Conservation (phyloP, 2,888 invertebrate genomes). For the Galerucella nymphaeae region DNA sequence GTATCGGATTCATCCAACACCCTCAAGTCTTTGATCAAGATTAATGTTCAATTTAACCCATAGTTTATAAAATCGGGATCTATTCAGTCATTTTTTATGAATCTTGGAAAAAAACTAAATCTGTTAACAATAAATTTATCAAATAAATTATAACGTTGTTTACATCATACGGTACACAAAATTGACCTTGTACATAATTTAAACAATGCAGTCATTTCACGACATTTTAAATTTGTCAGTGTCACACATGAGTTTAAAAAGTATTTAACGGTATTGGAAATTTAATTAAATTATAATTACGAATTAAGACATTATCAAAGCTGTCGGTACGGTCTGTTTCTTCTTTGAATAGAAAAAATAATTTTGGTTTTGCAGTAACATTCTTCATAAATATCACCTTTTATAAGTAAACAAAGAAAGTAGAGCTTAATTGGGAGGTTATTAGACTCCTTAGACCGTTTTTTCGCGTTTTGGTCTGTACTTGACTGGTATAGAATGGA, state of each 20-base stretch:
- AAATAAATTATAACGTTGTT: conserved; percentile 9
- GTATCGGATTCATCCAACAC: background rate
- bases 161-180: conserved; percentile 6
- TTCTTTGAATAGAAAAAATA: background rate
- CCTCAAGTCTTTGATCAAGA: conserved; percentile 4
- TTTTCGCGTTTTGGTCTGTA: too few relatives aligned
- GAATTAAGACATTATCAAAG: background rate
- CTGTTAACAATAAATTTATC: conserved; percentile 3
- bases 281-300: background rate
- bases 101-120: background rate
- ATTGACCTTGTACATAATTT: conserved; percentile 9
- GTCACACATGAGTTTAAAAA: background rate
- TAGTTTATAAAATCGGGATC: background rate
- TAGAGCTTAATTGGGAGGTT: too few relatives aligned
- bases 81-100: background rate
- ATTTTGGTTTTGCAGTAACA: too few relatives aligned
- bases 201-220: conserved; percentile 2
- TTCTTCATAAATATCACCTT: too few relatives aligned
- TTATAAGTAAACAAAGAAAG: too few relatives aligned
- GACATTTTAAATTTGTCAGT: conserved; percentile 4
- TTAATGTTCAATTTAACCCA: conserved; percentile 2
- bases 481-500: too few relatives aligned
- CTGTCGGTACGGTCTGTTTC: background rate
- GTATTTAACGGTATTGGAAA: conserved; percentile 6
- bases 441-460: too few relatives aligned